Evolutionary conservation across 2,888 invertebrate species (phyloP), one percentile per base, ranked within the genome.

Genomic region (Tipula unca): DNA sequence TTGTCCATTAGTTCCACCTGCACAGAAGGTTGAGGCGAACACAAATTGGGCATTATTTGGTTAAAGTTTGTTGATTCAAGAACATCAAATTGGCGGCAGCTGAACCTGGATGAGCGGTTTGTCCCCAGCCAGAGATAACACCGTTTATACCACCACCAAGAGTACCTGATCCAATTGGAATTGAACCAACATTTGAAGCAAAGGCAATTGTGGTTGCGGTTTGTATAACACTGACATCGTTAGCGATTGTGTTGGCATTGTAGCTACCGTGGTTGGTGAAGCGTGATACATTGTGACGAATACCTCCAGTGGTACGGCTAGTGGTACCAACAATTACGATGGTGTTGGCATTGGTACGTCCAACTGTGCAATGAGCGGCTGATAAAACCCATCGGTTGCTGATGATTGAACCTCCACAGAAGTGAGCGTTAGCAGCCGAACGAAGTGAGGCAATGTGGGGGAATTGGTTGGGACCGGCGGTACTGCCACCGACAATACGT

Each of bases 1-100:
- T 1, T 90, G 39, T 3, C 32, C 32, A 8, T 29, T 29, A 10
- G 29, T 13, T 6, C 83, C 83, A 32, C 35, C 32, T 4, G 83
- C 83, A 5, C 83, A 83, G 6, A 83, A 10, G 2, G 83, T 83
- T 32, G 83, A 83, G 14, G 29, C 32, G 10, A 89, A 89, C 3
- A 90, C 90, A 87, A 83, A 35, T 35, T 32, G 83, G 82, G 86
- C 86, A 29, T 85, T n/a, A n/a, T n/a, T n/a, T 86, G 14, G 86
- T 86, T 54, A 86, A 69, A 20, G 86, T 86, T 83, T 25, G 32
- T 25, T 35, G 13, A n/a, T 36, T 85, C 5, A 86, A 17, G 29
- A 42, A 85, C 85, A 85, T 85, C 10, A 86, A 42, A 54, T 85
- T 86, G 3, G 85, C 83, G 1, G 86, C 85, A 83, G 84, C 83